Conservation (phyloP, 2,888 invertebrate species). For the Drosophila macrospina region DNA sequence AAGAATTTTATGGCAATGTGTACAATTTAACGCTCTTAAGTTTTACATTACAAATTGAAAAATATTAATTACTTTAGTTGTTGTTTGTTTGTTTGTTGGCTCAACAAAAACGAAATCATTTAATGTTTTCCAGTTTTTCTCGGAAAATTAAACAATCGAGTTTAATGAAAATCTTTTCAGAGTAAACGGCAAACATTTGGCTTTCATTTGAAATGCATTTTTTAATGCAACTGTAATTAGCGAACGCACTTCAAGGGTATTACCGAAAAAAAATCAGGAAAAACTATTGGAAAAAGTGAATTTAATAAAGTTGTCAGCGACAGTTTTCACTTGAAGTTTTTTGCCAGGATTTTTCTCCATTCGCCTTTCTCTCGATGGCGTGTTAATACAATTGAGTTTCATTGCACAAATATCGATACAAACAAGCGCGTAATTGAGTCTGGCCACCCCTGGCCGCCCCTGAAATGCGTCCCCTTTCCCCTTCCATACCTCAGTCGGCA, state of each 20-base stretch:
- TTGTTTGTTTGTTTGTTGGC: constrained; percentile 9
- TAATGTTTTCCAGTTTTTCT: background rate
- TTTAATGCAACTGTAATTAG: constrained; percentile 38
- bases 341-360: background rate
- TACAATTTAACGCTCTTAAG: constrained; percentile 8
- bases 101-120: constrained; percentile 1
- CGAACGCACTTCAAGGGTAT: constrained; percentile 18
- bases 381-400: constrained; percentile 60
- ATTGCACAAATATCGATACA: constrained; percentile 64
- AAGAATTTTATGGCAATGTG: background rate
- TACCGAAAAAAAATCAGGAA: constrained; percentile 6
- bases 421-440: constrained; percentile 76
- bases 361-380: constrained; percentile 3
- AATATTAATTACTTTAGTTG: constrained; percentile 50
- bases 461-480: background rate
- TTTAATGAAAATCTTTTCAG: constrained; percentile 42
- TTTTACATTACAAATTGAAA: constrained; percentile 43
- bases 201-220: constrained; percentile 38
- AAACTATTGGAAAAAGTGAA: background rate
- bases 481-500: background rate
- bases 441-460: constrained; percentile 35
- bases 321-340: constrained; percentile 31
- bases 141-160: constrained; percentile 35
- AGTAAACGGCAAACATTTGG: constrained; percentile 40
- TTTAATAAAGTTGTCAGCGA: constrained; percentile 33